Conservation (phyloP, 2,888 invertebrate genomes). For the Lithophane leautieri region DNA sequence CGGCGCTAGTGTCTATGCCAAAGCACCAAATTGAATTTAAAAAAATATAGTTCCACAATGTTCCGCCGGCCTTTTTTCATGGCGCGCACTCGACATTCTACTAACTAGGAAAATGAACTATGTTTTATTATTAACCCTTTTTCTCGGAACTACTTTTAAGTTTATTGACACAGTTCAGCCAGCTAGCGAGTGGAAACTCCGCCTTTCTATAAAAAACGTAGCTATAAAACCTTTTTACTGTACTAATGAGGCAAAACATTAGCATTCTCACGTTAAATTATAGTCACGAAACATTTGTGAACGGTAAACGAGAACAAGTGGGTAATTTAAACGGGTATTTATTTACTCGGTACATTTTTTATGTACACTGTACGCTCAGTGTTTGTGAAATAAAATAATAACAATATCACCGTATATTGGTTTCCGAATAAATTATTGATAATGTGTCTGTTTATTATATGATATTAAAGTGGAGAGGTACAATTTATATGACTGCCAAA, state of each 20-base stretch:
- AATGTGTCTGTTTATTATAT: not conserved
- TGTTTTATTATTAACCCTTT: not conserved
- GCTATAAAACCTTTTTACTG: conserved; percentile 45
- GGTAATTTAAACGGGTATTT: conserved; percentile 11
- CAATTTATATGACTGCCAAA: not conserved
- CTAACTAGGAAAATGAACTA: not conserved
- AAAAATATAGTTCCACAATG: no score
- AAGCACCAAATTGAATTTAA: no score
- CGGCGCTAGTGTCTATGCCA: no score
- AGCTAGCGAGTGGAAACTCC: not conserved
- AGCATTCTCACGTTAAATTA: conserved; percentile 57
- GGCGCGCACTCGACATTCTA: no score
- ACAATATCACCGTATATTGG: not conserved
- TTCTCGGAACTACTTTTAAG: conserved; percentile 4
- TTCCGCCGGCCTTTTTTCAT: no score
- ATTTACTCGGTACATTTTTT: conserved; percentile 12
- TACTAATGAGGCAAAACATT: conserved; percentile 60
- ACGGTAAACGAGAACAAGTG: conserved; percentile 20
- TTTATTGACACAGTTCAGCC: conserved; percentile 14
- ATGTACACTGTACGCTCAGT: not conserved
- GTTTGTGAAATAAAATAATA: not conserved
- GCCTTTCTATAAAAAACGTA: conserved; percentile 21
- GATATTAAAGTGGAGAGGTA: not conserved
- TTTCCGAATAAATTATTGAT: not conserved
- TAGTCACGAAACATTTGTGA: conserved; percentile 51